Evolutionary conservation across 2,888 invertebrate species (phyloP), one percentile per base, ranked within the genome.

Genomic region (Meganola albula): DNA sequence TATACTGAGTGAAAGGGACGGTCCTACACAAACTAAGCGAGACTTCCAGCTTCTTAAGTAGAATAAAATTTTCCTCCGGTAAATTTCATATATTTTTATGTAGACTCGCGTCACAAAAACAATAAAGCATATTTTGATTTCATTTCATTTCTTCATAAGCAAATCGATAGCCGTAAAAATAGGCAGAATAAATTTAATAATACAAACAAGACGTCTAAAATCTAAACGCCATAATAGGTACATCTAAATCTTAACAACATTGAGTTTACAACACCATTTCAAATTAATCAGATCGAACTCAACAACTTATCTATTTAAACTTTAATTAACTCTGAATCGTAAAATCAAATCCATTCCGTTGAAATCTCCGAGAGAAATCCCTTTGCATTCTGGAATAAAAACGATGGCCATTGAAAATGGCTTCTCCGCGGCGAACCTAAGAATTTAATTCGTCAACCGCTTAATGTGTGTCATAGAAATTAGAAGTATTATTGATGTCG

Each of bases 311-410:
- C 45, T 51, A 50, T 53, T 47, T 42, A 34, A 51, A 45, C 18
- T 51, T 54, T 51, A 53, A 54, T 54, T 53, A 54, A 54, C 26
- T 43, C 29, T 20, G 16, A 48, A 48, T 43, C 43, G 37, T 41
- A 30, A 48, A 50, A 54, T 53, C 51, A 38, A 44, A 50, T 39
- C 32, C 34, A 37, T 43, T 43, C 30, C 32, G 35, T 11, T 28
- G 31, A 21, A 26, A 36, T 48, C 36, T 48, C 36, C 37, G 35
- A 40, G 27, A 37, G 45, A 50, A 42, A 54, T 44, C 54, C 41
- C 40, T 51, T 41, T 42, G 31, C 40, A 41, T 40, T 51, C 34
- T 40, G 45, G 40, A 51, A 54, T 50, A 41, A 54, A 54, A 51
- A 48, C 39, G 42, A 25, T 30, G 39, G 31, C 26, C n/a, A 5